Evolutionary conservation across 2,888 invertebrate species (phyloP).

Genomic region (Spialia ferax): DNA sequence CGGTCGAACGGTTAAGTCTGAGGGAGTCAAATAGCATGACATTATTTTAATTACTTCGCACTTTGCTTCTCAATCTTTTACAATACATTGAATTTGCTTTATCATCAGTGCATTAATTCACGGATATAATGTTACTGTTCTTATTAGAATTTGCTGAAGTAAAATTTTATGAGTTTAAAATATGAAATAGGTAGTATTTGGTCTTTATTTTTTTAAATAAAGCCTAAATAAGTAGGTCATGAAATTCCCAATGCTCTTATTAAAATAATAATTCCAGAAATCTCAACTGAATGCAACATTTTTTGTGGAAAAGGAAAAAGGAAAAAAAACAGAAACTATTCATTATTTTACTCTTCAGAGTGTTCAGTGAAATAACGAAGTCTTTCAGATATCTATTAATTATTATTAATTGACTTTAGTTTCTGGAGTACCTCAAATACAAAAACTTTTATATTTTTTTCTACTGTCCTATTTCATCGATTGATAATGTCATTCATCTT

Average conservation of each 20-base stretch:
- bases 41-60: constrained; percentile 21
- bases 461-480: too few species aligned
- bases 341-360: neutral
- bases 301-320: neutral
- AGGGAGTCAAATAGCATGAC: constrained; percentile 42
- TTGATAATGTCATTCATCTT: too few species aligned
- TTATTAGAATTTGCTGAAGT: neutral
- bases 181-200: too few species aligned
- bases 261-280: neutral
- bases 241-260: neutral
- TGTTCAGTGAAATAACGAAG: neutral
- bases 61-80: constrained; percentile 23
- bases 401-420: too few species aligned
- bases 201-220: too few species aligned
- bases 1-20: constrained; percentile 37
- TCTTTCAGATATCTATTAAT: too few species aligned
- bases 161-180: too few species aligned
- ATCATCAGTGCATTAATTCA: neutral
- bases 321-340: neutral
- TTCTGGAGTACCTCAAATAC: too few species aligned
- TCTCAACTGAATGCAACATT: too few species aligned
- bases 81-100: constrained; percentile 9
- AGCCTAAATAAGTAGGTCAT: too few species aligned
- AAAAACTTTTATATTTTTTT: too few species aligned
- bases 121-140: neutral